Evolutionary conservation across 2,113 vertebrate species (phyloP).

Genomic region (Amphiprion percula): DNA sequence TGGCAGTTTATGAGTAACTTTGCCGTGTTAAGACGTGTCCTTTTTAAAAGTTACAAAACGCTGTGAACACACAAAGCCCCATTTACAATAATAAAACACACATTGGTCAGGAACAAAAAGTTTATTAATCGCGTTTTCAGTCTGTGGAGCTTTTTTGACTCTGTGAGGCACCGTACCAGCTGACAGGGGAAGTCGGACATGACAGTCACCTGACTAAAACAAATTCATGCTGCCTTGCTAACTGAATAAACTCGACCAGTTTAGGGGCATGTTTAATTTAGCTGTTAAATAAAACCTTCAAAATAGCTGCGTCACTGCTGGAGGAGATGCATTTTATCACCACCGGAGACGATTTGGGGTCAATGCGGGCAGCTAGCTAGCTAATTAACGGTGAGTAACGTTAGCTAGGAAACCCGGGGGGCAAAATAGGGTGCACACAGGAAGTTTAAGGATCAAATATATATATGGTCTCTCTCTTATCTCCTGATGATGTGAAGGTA

Average conservation of each 20-base stretch:
- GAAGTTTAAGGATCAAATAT: too few species aligned
- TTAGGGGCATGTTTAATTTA: neutral
- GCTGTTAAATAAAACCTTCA: neutral
- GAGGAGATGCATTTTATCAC: neutral
- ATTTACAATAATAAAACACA: too few species aligned
- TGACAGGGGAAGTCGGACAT: neutral
- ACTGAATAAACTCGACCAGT: too few species aligned
- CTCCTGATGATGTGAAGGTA: neutral
- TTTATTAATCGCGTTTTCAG: constrained; percentile 15
- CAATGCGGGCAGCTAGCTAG: constrained; percentile 30
- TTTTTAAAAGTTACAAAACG: neutral
- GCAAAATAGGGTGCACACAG: neutral
- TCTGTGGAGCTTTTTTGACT: constrained; percentile 36
- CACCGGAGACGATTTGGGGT: neutral
- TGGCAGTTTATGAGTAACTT: neutral
- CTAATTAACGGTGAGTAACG: constrained; percentile 43
- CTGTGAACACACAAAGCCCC: neutral
- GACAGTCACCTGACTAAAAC: constrained; percentile 81
- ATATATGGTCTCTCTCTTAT: neutral
- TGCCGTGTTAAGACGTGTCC: neutral
- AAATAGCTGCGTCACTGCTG: neutral
- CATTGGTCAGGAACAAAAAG: too few species aligned
- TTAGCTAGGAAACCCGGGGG: neutral
- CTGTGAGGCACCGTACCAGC: constrained; percentile 65
- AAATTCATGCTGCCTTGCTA: constrained; percentile 16